Evolutionary conservation across 2,113 vertebrate species (phyloP).

Genomic region (Tyrannus savana): DNA sequence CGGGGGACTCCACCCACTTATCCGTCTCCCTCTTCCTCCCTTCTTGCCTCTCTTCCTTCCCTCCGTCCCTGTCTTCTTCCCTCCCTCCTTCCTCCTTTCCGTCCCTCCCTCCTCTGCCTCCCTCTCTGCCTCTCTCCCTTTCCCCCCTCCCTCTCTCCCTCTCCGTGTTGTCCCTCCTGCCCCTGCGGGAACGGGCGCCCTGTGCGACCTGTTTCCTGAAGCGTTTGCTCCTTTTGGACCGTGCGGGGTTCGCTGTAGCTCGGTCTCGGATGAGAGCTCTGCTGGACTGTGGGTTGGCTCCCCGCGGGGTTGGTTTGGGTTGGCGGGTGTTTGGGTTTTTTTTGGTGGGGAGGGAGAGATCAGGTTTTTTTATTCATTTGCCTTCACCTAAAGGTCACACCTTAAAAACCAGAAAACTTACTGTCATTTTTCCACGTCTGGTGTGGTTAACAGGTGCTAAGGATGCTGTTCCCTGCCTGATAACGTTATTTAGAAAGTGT

Average conservation of each 20-base stretch:
- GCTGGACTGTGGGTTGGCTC: neutral
- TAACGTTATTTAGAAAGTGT: neutral
- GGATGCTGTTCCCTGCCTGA: neutral
- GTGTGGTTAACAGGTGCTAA: neutral
- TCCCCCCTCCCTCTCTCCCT: too few relatives aligned
- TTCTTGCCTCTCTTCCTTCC: too few relatives aligned
- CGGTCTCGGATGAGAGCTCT: neutral
- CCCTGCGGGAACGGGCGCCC: accelerated
- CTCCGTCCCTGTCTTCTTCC: neutral
- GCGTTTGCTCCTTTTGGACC: accelerated
- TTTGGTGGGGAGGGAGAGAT: too few relatives aligned
- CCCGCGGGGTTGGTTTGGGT: too few relatives aligned
- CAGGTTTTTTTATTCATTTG: neutral
- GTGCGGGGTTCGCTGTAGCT: neutral
- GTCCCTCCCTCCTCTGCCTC: neutral
- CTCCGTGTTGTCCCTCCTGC: neutral
- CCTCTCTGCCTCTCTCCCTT: too few relatives aligned
- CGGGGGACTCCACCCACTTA: neutral
- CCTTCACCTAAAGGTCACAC: neutral
- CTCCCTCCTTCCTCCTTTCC: too few relatives aligned
- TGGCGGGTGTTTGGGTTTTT: neutral
- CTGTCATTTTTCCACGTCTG: accelerated
- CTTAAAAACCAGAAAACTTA: neutral
- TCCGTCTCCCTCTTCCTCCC: too few relatives aligned
- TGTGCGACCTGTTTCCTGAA: accelerated